Conservation (phyloP, 2,797 vertebrate genomes). For the Leptoclinus maculatus region DNA sequence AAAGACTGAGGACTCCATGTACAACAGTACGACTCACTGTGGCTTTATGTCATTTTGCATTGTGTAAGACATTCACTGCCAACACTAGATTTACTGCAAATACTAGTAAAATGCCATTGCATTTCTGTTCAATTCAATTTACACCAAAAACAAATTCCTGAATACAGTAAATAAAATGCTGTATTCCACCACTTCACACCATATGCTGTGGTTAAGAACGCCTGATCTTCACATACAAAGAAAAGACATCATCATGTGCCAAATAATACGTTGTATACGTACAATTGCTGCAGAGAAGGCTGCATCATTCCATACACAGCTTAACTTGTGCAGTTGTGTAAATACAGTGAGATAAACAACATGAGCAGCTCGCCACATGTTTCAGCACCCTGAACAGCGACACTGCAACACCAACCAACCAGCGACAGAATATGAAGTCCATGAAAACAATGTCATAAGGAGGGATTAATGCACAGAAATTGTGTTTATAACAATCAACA, state of each 20-base stretch:
- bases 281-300: background rate
- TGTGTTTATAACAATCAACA: background rate
- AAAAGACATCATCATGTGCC: background rate
- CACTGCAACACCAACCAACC: background rate
- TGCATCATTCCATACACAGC: background rate
- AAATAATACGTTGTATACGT: background rate
- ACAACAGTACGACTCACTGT: background rate
- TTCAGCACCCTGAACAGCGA: slow-evolving; percentile 11
- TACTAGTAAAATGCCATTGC: background rate
- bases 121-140: background rate
- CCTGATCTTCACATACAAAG: background rate
- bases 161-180: background rate
- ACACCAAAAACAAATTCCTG: background rate
- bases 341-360: background rate
- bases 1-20: background rate
- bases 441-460: background rate
- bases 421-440: background rate
- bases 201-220: background rate
- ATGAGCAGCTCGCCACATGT: background rate
- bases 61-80: background rate
- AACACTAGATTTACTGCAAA: background rate
- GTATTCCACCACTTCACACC: background rate
- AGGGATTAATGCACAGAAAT: background rate
- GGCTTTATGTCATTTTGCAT: background rate
- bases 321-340: background rate